Evolutionary conservation across 2,797 vertebrate species (phyloP).

Genomic region (Fratercula arctica): DNA sequence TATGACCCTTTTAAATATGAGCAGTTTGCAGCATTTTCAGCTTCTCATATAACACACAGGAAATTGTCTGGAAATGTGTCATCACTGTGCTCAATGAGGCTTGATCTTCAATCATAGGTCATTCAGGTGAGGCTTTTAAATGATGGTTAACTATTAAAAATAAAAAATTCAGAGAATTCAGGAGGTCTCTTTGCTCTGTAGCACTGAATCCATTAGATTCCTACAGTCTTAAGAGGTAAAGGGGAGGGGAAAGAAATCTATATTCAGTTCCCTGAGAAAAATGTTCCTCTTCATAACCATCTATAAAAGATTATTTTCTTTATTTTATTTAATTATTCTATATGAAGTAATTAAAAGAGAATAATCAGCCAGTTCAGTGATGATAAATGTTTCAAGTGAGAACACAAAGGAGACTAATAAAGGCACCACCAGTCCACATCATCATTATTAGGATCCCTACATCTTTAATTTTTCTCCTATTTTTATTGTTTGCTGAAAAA

Average conservation of each 20-base stretch:
- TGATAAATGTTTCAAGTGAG: conserved; percentile 64
- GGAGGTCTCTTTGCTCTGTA: neutral
- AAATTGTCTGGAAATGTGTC: conserved; percentile 43
- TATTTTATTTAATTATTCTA: conserved; percentile 76
- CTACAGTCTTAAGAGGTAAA: neutral
- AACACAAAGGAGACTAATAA: conserved; percentile 71
- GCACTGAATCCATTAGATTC: neutral
- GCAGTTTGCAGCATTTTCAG: neutral
- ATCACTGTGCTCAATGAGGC: conserved; percentile 33
- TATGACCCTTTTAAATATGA: neutral
- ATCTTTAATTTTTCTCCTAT: conserved; percentile 58
- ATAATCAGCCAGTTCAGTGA: conserved; percentile 58
- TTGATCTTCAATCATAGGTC: conserved; percentile 43
- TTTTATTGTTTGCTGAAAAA: conserved; percentile 63
- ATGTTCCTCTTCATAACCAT: conserved; percentile 61
- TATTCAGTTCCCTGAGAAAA: conserved; percentile 30
- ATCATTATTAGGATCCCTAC: conserved; percentile 50
- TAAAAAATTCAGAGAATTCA: conserved; percentile 51
- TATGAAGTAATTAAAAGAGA: conserved; percentile 74
- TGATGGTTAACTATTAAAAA: conserved; percentile 53
- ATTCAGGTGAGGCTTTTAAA: conserved; percentile 50
- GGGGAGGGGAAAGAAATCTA: neutral
- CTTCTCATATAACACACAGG: neutral
- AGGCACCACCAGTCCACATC: conserved; percentile 36
- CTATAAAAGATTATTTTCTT: conserved; percentile 76